Evolutionary conservation across 1,140 invertebrate species (phyloP).

Genomic region (Sinella curviseta): DNA sequence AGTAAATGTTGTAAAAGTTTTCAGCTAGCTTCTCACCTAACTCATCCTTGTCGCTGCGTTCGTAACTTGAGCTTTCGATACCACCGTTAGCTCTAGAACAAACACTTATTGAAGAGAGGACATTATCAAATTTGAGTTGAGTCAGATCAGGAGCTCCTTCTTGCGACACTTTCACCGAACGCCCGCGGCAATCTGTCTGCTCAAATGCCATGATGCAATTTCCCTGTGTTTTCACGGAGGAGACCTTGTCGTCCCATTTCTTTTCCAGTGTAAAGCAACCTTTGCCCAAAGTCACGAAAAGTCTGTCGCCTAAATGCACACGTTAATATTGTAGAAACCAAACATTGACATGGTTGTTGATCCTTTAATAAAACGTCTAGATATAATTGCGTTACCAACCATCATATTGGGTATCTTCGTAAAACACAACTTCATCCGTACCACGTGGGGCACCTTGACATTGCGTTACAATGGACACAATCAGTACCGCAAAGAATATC

Average conservation of each 20-base stretch:
- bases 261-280: neutral
- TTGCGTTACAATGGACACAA: too few species aligned
- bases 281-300: neutral
- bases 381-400: neutral
- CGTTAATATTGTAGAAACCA: too few species aligned
- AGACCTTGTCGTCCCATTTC: neutral
- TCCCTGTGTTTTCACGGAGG: constrained; percentile 1
- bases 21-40: neutral
- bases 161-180: neutral
- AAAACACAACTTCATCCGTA: neutral
- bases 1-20: too few species aligned
- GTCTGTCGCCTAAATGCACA: neutral
- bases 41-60: neutral
- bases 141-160: neutral
- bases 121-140: neutral
- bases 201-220: constrained; percentile 5
- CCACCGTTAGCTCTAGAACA: neutral
- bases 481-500: too few species aligned
- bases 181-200: neutral
- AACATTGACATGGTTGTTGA: neutral
- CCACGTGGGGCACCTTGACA: neutral
- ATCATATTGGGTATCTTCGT: neutral
- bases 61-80: neutral
- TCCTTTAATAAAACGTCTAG: neutral
- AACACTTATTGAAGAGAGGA: neutral